Evolutionary conservation across 2,888 invertebrate species (phyloP), one percentile per base, ranked within the genome.

Genomic region (Cyclophora punctaria): DNA sequence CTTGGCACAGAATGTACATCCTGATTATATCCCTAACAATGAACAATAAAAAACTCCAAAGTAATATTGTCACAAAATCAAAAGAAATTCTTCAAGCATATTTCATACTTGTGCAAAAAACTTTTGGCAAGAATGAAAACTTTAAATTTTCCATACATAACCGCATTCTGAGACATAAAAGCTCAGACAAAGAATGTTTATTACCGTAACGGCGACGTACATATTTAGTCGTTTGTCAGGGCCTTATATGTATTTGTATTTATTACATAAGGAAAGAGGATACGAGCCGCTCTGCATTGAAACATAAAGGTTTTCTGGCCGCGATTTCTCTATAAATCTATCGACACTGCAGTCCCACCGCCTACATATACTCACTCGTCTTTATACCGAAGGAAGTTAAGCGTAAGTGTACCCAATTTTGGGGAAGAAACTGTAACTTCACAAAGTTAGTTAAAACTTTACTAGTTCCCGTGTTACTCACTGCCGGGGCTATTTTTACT

Each of bases 281-380:
- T 37, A 20, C 20, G 20, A 20, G 20, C 20, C 20, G 20, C 20
- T 20, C 20, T 20, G 20, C 20, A 20, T 20, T 20, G 20, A 20
- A 74, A 72, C 73, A 79, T 79, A 80, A 76, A 66, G 62, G 75
- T 73, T 78, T 80, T 81, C 75, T 73, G 72, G 68, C 67, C 78
- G 78, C 79, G 80, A 69, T 68, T 64, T 62, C 60, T 62, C 73
- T 64, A 80, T 83, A 82, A 82, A 84, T 83, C 80, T 73, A 67
- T 63, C 62, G 57, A 61, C 72, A 63, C 73, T 62, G 75, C 77
- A 75, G 20, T 72, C 74, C 20, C 20, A 20, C 20, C 20, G 20
- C 20, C 20, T 20, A 20, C 20, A 20, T 20, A 20, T 20, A 20
- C 2, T 20, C 20, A 20, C 20, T 20, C 20, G 20, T 20, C 20